These are phyloP conservation scores for Leucoptera coffeella DNA, from an alignment of 2,888 invertebrate species.

Conservation along the genomic window DNA sequence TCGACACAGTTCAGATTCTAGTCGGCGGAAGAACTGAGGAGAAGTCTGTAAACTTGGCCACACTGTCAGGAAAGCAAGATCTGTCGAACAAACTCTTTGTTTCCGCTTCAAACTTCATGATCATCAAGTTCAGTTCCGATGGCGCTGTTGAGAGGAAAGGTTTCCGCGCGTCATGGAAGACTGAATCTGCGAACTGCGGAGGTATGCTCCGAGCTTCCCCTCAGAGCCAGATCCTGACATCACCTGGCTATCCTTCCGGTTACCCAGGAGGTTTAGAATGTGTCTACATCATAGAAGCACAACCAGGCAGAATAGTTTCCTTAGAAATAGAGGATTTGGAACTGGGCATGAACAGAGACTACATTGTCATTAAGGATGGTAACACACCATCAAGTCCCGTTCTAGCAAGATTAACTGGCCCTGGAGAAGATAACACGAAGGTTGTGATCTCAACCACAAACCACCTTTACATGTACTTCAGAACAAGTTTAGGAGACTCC, in stretches of 20 bases:
- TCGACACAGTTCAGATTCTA: conserved; percentile 93
- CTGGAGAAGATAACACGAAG: conserved; percentile 65
- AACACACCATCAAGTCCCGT: conserved; percentile 78
- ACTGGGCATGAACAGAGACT: conserved; percentile 76
- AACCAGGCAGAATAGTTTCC: conserved; percentile 86
- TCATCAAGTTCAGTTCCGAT: conserved; percentile 93
- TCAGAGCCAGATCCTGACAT: conserved; percentile 82
- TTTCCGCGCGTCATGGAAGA: conserved; percentile 91
- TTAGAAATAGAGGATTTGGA: conserved; percentile 86
- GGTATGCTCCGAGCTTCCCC: conserved; percentile 81
- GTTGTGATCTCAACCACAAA: conserved; percentile 88
- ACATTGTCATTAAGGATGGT: conserved; percentile 86
- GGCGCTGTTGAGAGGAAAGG: conserved; percentile 90
- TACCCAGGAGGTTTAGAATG: conserved; percentile 97
- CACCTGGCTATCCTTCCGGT: conserved; percentile 87
- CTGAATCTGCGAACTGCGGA: conserved; percentile 89
- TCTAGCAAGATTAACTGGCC: conserved; percentile 78
- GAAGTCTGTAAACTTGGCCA: conserved; percentile 84
- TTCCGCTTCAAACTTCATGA: conserved; percentile 97
- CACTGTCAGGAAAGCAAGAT: conserved; percentile 87
- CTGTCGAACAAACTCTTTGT: conserved; percentile 78
- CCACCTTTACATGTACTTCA: conserved; percentile 85
- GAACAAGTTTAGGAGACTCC: conserved; percentile 84
- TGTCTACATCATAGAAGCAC: conserved; percentile 85
- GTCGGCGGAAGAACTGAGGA: conserved; percentile 94